Conservation (phyloP, 2,797 vertebrate genomes). For the Gymnothorax reevesii region DNA sequence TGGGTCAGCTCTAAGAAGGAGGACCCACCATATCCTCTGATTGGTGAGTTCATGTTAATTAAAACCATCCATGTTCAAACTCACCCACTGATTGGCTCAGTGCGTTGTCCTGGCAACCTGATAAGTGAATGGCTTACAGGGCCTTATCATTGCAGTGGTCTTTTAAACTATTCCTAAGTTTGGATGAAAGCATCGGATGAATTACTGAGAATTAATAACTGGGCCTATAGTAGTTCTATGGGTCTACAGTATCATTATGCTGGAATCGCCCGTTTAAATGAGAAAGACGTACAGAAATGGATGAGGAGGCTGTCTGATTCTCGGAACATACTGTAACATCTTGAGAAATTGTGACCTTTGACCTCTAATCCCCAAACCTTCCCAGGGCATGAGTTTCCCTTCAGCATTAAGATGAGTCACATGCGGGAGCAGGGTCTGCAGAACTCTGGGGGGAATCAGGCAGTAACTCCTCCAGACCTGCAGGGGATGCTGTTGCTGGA, state of each 20-base stretch:
- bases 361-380: slow-evolving; percentile 36
- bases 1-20: slow-evolving; percentile 96
- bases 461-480: slow-evolving; percentile 66
- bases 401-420: slow-evolving; percentile 95
- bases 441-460: slow-evolving; percentile 63
- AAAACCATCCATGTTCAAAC: neutral
- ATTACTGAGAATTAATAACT: no score
- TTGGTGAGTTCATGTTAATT: slow-evolving; percentile 76
- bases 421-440: slow-evolving; percentile 75
- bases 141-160: no score
- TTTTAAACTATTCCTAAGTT: no score
- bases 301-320: neutral
- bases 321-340: neutral
- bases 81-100: neutral
- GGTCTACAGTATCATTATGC: neutral
- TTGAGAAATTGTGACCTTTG: neutral
- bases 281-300: neutral
- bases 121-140: no score
- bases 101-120: neutral
- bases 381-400: slow-evolving; percentile 92
- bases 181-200: no score
- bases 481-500: slow-evolving; percentile 83
- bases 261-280: neutral
- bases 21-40: slow-evolving; percentile 90
- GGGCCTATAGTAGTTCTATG: neutral